Conservation (phyloP, 1,140 invertebrate genomes). For the Aphaenogaster floridana region DNA sequence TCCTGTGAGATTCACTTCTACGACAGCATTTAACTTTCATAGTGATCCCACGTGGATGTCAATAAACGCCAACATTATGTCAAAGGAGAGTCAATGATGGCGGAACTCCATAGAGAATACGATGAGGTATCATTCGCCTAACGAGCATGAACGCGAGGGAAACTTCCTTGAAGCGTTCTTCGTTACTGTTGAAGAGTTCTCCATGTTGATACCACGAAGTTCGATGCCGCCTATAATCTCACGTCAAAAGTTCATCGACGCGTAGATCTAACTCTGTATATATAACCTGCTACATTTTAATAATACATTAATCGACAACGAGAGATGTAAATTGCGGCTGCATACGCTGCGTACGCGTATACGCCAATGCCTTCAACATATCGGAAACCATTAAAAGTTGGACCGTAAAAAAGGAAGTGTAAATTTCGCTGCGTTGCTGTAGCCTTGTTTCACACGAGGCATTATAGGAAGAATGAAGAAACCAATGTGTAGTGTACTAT, state of each 20-base stretch:
- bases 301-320: slow-evolving; percentile 40
- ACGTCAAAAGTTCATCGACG: slow-evolving; percentile 41
- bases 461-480: background rate
- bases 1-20: background rate
- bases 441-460: background rate
- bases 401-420: background rate
- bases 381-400: slow-evolving; percentile 40
- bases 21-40: slow-evolving; percentile 33
- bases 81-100: slow-evolving; percentile 26
- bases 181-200: slow-evolving; percentile 18
- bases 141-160: slow-evolving; percentile 7
- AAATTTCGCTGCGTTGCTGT: slow-evolving; percentile 3
- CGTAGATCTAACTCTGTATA: background rate
- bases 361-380: background rate
- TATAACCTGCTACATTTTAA: slow-evolving; percentile 20
- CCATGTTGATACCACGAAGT: slow-evolving; percentile 23
- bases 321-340: slow-evolving; percentile 14
- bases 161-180: slow-evolving; percentile 13
- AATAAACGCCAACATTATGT: slow-evolving; percentile 15
- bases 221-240: slow-evolving; percentile 17
- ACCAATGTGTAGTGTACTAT: background rate
- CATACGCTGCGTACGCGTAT: background rate
- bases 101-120: slow-evolving; percentile 21
- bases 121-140: slow-evolving; percentile 37
- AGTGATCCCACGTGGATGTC: background rate